Evolutionary conservation across 2,797 vertebrate genomes (phyloP).

Genomic region (Tragopan temminckii): DNA sequence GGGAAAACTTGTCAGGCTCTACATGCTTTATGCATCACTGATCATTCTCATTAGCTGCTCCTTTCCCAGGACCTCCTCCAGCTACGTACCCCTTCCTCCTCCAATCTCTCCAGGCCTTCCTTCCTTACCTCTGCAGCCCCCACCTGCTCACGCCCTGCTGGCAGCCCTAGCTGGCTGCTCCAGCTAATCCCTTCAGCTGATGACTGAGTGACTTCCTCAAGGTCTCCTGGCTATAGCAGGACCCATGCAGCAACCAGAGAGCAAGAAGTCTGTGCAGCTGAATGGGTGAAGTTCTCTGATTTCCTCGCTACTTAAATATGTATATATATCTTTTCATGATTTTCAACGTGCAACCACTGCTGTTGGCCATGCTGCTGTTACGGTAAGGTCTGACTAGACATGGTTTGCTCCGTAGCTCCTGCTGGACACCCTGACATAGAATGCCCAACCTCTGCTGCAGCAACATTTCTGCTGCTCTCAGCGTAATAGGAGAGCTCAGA

Average conservation of each 20-base stretch:
- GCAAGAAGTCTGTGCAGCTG: not conserved
- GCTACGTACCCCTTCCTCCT: not conserved
- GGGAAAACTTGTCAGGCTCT: not conserved
- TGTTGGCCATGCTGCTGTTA: not conserved
- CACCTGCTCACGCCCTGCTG: not conserved
- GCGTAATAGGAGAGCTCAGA: conserved; percentile 43
- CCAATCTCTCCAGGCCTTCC: not conserved
- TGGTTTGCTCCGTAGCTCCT: not conserved
- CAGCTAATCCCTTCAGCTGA: not conserved
- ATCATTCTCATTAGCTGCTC: not conserved
- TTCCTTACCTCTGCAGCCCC: not conserved
- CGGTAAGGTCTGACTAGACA: not conserved
- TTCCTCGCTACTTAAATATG: not conserved
- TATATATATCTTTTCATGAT: not conserved
- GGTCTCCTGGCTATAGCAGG: not conserved
- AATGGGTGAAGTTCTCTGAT: not conserved
- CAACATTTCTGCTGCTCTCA: conserved; percentile 15
- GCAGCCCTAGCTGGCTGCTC: not conserved
- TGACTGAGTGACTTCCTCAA: not conserved
- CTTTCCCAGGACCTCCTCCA: not conserved
- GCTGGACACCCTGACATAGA: not conserved
- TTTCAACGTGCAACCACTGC: not conserved
- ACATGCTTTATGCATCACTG: not conserved
- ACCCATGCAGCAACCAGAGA: not conserved
- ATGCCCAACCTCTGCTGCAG: not conserved